phyloP scores from a whole-genome alignment of 2,888 invertebrate species.

The Diarsia dahlii region DNA sequence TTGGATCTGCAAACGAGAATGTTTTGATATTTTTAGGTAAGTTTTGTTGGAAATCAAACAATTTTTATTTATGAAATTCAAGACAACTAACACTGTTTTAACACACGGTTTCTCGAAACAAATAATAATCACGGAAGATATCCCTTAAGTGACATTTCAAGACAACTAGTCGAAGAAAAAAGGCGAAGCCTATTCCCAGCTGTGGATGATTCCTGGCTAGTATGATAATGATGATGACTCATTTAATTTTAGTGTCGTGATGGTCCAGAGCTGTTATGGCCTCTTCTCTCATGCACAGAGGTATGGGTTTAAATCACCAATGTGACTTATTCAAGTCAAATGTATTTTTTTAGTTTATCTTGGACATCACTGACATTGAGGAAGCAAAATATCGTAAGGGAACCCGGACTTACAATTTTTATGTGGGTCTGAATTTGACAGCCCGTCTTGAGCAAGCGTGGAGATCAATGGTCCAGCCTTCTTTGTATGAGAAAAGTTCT shows the following conservation, averaged over 20 bases:
- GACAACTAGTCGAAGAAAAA: background rate
- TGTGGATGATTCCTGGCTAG: no score
- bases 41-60: background rate
- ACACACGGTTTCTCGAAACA: no score
- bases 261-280: background rate
- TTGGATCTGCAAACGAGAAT: constrained; percentile 86
- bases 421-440: background rate
- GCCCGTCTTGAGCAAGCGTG: background rate
- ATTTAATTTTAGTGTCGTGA: background rate
- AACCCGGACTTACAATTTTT: background rate
- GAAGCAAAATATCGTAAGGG: background rate
- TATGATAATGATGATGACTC: background rate
- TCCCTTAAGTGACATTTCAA: no score
- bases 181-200: no score
- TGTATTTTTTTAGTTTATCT: background rate
- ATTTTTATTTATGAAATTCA: background rate
- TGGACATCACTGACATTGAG: background rate
- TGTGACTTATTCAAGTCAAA: background rate
- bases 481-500: background rate
- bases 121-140: no score
- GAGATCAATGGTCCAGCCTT: background rate
- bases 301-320: background rate
- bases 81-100: no score
- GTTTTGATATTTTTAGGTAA: constrained; percentile 6
- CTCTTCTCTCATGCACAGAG: background rate